phyloP scores from a whole-genome alignment of 2,888 invertebrate genomes.

The Diadromus collaris region DNA sequence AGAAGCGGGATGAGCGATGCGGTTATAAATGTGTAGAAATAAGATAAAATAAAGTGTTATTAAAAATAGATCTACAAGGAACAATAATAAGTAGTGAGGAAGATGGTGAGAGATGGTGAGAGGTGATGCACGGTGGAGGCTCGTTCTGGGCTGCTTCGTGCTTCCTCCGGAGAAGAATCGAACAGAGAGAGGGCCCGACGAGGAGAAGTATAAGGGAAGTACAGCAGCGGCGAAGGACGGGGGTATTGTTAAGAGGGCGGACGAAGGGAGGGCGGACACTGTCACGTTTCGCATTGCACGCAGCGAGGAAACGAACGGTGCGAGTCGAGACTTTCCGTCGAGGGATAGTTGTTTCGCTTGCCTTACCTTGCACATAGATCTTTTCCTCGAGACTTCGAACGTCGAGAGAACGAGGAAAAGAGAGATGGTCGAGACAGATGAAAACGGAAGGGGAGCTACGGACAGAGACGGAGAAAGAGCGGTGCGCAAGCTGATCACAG shows the following conservation, averaged over 20 bases:
- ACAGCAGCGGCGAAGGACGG: conserved; percentile 63
- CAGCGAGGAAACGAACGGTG: conserved; percentile 68
- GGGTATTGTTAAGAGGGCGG: conserved; percentile 75
- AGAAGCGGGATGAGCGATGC: conserved; percentile 20
- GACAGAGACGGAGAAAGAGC: conserved; percentile 41
- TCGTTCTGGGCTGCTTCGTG: background rate
- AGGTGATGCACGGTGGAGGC: conserved; percentile 11
- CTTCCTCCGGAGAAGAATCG: background rate
- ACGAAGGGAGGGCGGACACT: conserved; percentile 70
- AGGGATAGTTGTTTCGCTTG: conserved; percentile 32
- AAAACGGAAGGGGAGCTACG: conserved; percentile 23
- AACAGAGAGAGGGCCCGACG: conserved; percentile 16
- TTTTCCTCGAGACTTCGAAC: conserved; percentile 45
- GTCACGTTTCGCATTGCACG: conserved; percentile 79
- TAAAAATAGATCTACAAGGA: conserved; percentile 17
- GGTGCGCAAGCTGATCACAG: conserved; percentile 71
- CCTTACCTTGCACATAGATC: conserved; percentile 41
- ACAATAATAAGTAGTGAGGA: conserved; percentile 31
- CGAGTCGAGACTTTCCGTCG: conserved; percentile 56
- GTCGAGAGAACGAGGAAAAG: conserved; percentile 6
- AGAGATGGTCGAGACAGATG: conserved; percentile 31
- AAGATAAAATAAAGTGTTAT: conserved; percentile 10
- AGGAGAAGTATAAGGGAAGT: conserved; percentile 42
- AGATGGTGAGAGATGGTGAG: conserved; percentile 40
- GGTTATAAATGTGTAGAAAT: conserved; percentile 5